Percentiles rank a stretch among this genome's conserved stretches.
These are phyloP conservation scores for Osmerus eperlanus DNA, from an alignment of 2,113 vertebrate genomes.

Conservation along the genomic window DNA sequence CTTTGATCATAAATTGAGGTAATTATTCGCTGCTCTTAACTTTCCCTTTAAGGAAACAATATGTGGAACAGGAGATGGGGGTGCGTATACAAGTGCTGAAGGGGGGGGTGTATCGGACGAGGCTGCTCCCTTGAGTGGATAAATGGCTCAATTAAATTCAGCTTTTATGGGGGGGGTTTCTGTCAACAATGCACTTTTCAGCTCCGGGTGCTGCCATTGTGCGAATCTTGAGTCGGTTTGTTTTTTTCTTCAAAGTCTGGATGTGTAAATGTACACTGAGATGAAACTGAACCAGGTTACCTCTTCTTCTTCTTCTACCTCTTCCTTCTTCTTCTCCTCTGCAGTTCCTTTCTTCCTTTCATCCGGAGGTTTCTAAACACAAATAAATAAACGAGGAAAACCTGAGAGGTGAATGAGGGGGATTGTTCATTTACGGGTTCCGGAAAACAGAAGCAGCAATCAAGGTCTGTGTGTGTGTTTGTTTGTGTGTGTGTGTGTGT, in stretches of 20 bases:
- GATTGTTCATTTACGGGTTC: conserved; percentile 61
- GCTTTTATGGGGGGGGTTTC: conserved; percentile 51
- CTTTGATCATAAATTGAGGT: conserved; percentile 73
- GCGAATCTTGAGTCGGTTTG: conserved; percentile 39
- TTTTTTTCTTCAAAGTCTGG: conserved; percentile 32
- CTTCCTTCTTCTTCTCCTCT: conserved; percentile 10
- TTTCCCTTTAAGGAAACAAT: conserved; percentile 63
- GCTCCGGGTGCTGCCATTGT: conserved; percentile 46
- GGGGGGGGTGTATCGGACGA: neutral
- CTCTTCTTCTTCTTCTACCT: conserved; percentile 17
- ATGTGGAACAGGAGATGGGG: conserved; percentile 64
- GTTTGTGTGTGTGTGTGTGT: neutral
- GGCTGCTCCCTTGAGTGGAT: conserved; percentile 35
- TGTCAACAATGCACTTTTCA: conserved; percentile 51
- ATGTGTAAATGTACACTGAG: conserved; percentile 53
- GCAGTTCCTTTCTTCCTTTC: conserved; percentile 44
- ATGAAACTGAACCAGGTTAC: conserved; percentile 55
- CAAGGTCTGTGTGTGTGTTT: conserved; percentile 49
- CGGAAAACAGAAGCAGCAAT: conserved; percentile 61
- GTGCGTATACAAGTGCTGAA: conserved; percentile 35
- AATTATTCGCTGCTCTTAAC: conserved; percentile 67
- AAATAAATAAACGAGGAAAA: conserved; percentile 65
- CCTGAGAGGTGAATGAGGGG: conserved; percentile 59
- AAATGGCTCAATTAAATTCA: conserved; percentile 60
- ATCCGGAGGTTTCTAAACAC: conserved; percentile 47